These are phyloP conservation scores for Thripadectes ignobilis DNA, from an alignment of 2,797 vertebrate species.

Conservation along the genomic window DNA sequence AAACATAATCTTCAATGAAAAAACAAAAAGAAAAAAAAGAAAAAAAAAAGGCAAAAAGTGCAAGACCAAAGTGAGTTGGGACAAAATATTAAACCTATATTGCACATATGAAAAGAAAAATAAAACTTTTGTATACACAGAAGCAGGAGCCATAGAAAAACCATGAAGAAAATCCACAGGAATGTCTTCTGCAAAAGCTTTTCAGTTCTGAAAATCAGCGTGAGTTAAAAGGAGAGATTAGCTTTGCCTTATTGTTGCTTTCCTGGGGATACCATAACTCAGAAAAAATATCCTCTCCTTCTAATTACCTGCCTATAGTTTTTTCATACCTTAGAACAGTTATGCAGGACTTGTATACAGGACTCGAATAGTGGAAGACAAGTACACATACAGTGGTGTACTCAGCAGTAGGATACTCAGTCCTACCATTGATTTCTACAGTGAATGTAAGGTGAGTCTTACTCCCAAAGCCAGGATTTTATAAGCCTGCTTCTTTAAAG, in stretches of 20 bases:
- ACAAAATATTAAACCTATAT: neutral
- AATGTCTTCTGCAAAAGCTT: neutral
- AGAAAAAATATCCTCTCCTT: neutral
- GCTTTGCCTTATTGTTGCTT: neutral
- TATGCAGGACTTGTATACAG: neutral
- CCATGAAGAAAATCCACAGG: neutral
- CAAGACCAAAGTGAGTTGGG: neutral
- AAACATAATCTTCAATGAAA: conserved; percentile 21
- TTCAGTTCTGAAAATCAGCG: neutral
- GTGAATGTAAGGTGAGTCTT: neutral
- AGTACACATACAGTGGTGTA: neutral
- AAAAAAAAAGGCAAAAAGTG: neutral
- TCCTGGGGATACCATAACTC: neutral
- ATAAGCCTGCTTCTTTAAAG: neutral
- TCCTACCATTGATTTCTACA: neutral
- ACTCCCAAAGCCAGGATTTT: neutral
- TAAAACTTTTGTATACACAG: neutral
- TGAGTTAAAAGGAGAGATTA: neutral
- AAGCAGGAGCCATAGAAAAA: neutral
- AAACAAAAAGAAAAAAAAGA: neutral
- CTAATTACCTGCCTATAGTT: neutral
- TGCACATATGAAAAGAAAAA: conserved; percentile 8
- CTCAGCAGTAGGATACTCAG: neutral
- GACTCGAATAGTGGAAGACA: neutral
- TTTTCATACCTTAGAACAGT: neutral